Percentiles rank a stretch among this genome's conserved stretches.
Evolutionary conservation across 2,797 vertebrate species (phyloP).

Genomic region (Muscicapa striata): DNA sequence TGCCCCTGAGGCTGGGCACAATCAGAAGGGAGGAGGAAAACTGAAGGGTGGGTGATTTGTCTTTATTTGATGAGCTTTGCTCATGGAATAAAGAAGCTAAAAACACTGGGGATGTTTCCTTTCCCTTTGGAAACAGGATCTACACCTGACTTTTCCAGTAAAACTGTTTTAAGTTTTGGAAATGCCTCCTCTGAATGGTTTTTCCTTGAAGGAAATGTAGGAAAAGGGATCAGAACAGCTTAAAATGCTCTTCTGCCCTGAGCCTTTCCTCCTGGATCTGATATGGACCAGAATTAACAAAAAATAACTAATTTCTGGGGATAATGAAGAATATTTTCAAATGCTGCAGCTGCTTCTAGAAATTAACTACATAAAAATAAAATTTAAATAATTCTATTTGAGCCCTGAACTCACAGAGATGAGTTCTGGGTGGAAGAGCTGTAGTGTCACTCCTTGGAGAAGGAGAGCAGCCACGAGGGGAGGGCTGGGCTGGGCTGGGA

Average conservation of each 20-base stretch:
- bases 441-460: fast-evolving
- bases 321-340: not conserved
- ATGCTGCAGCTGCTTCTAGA: not conserved
- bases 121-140: not conserved
- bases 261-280: not conserved
- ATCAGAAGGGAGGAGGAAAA: not conserved
- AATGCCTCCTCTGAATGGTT: not conserved
- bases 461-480: not conserved
- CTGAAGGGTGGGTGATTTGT: not conserved
- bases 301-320: fast-evolving
- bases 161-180: not conserved
- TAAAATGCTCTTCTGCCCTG: not conserved
- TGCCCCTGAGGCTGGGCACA: not conserved
- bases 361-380: no score
- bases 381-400: fast-evolving
- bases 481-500: not conserved
- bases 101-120: not conserved
- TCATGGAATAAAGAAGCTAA: not conserved
- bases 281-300: fast-evolving
- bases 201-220: not conserved
- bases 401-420: not conserved
- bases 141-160: not conserved
- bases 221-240: not conserved
- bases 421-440: not conserved
- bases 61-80: not conserved